Percentiles rank a stretch among this genome's conserved stretches.
phyloP scores from a whole-genome alignment of 2,113 vertebrate genomes.

The Arvicanthis niloticus region DNA sequence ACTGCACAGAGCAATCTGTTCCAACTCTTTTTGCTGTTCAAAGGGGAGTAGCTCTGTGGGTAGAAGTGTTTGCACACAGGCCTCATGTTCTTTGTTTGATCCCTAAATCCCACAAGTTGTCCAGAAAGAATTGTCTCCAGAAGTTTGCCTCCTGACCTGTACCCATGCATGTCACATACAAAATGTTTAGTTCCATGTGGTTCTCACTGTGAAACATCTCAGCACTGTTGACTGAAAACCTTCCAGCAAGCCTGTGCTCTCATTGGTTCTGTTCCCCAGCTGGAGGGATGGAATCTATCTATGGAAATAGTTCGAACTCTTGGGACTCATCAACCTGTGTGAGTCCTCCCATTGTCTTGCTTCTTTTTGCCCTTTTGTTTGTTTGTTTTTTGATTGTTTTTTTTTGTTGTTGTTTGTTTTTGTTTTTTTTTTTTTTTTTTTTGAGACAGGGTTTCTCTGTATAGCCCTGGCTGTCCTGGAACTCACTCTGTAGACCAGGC shows the following conservation, averaged over 20 bases:
- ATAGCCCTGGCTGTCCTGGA: too few relatives aligned
- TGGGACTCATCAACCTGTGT: background rate
- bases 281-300: background rate
- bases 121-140: background rate
- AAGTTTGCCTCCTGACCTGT: background rate
- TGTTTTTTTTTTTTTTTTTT: too few relatives aligned
- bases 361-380: too few relatives aligned
- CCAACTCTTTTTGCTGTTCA: background rate
- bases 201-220: slow-evolving; percentile 26
- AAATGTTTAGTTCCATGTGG: background rate
- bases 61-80: background rate
- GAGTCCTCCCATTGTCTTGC: background rate
- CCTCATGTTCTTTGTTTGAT: background rate
- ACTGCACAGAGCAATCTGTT: slow-evolving; percentile 20
- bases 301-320: slow-evolving; percentile 13
- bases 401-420: too few relatives aligned
- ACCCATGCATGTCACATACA: background rate
- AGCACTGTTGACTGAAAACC: slow-evolving; percentile 15
- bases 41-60: background rate
- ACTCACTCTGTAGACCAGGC: too few relatives aligned
- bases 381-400: too few relatives aligned
- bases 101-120: background rate
- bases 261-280: background rate
- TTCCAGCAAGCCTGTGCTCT: slow-evolving; percentile 6
- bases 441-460: too few relatives aligned